Conservation (phyloP, 2,797 vertebrate genomes). For the Podarcis lilfordi region DNA sequence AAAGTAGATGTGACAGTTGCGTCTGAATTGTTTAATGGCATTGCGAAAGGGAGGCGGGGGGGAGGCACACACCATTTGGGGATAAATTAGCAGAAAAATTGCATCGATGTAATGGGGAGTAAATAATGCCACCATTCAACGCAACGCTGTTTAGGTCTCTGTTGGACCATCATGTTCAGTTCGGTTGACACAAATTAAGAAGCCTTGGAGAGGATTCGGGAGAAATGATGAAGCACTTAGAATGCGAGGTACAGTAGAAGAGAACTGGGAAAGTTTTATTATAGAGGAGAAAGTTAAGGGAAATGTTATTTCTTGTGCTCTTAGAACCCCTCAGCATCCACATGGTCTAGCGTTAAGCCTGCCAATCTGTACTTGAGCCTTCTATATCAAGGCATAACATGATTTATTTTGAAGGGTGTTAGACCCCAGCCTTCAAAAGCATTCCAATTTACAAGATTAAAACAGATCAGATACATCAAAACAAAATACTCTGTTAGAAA, state of each 20-base stretch:
- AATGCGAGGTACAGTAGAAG: not conserved
- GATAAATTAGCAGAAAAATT: constrained; percentile 26
- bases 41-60: not conserved
- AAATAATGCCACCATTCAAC: constrained; percentile 20
- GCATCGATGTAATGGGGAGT: not conserved
- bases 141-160: not conserved
- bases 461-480: not conserved
- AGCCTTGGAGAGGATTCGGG: not conserved
- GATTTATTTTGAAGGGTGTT: not conserved
- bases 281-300: not conserved
- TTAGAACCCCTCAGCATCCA: not conserved
- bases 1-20: constrained; percentile 10
- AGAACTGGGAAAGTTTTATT: not conserved
- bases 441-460: not conserved
- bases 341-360: not conserved
- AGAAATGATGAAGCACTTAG: constrained; percentile 13
- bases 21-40: constrained; percentile 3
- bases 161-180: constrained; percentile 18
- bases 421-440: not conserved
- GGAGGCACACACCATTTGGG: constrained; percentile 14
- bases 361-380: not conserved
- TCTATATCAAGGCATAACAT: not conserved
- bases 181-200: constrained; percentile 21
- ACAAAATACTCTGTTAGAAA: not conserved
- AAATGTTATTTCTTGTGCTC: not conserved